Base-by-base conservation (phyloP, 1,140 invertebrate genomes). In the Bemisia tabaci region DNA sequence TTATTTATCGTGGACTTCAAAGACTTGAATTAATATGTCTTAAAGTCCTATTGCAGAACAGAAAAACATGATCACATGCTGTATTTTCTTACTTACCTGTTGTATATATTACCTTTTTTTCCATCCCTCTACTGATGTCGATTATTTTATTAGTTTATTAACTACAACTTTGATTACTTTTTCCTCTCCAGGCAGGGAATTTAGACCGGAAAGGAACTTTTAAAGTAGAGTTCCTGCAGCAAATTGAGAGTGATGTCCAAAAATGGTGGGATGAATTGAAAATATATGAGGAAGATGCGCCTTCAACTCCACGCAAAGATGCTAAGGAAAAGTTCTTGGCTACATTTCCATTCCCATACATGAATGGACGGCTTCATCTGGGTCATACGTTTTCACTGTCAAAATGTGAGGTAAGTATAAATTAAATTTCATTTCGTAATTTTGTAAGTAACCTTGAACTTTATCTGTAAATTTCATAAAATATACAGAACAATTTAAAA, bases 281-380 rank as follows among this genome's bases (percentile, higher is more conserved):
- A 73, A 82, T 92, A 5, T 91, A 89, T 76, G 89, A 95, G 80
- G 78, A 83, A 21, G 85, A 96, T 82, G 91, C 91, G 24, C 89
- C 91, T 0, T 62, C 68, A 70, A 65, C 68, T 59, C 73, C 76
- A 1, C 80, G 79, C 70, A 82, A 81, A 64, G 79, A 77, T 26
- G 65, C 77, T 21, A 77, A 89, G 74, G 90, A 93, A 70, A 98
- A 98, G 75, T 98, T 91, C 76, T 80, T 98, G 48, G 89, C 87
- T 17, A 97, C 94, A 11, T 99, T 99, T 82, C 97, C 97, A 2
- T 99, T 89, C 82, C 97, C 97, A 0, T 99, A 99, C 73, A 99
- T 99, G 97, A 99, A 99, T 86, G 97, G 97, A 26, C 83, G 90
- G 60, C 83, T 99, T 64, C 97, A 99, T 84, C 80, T 99, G 62